Percentiles rank a stretch among this genome's conserved stretches.
These are phyloP conservation scores for Meteorus cinctellus DNA, from an alignment of 2,888 invertebrate species.

Conservation along the genomic window DNA sequence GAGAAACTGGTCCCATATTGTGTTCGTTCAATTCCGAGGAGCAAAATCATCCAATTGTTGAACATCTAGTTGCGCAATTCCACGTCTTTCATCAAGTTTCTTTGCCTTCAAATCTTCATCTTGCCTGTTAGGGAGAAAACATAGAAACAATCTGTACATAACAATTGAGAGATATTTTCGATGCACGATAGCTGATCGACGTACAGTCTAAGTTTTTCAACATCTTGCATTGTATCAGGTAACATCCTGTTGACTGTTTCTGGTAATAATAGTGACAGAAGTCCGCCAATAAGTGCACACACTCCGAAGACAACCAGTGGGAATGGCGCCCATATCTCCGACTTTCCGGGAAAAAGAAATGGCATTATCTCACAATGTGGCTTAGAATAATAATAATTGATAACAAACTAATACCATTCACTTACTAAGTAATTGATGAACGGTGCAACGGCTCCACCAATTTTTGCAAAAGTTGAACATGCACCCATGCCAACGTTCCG, in stretches of 20 bases:
- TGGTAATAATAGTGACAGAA: slow-evolving; percentile 77
- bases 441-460: slow-evolving; percentile 79
- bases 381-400: no score
- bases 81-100: slow-evolving; percentile 44
- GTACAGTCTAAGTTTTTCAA: slow-evolving; percentile 78
- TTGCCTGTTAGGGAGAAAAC: slow-evolving; percentile 46
- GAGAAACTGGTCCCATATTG: slow-evolving; percentile 62
- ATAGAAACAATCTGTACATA: background rate
- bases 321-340: slow-evolving; percentile 77
- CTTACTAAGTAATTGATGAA: slow-evolving; percentile 77
- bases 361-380: background rate
- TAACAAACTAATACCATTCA: slow-evolving; percentile 22
- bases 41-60: slow-evolving; percentile 63
- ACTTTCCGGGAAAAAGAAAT: slow-evolving; percentile 66
- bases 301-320: slow-evolving; percentile 78
- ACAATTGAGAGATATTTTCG: background rate
- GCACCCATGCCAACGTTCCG: slow-evolving; percentile 80
- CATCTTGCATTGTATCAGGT: slow-evolving; percentile 81
- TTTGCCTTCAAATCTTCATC: slow-evolving; percentile 33
- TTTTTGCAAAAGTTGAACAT: slow-evolving; percentile 78
- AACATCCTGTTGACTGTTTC: slow-evolving; percentile 80
- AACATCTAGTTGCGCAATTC: slow-evolving; percentile 56
- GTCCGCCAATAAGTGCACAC: slow-evolving; percentile 76
- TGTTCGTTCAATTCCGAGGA: slow-evolving; percentile 62
- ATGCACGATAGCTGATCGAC: slow-evolving; percentile 51